A percentile compares a stretch with the other conserved stretches of the same genome.
These are phyloP conservation scores for Blennius ocellaris DNA, from an alignment of 2,113 vertebrate genomes.

Conservation along the genomic window DNA sequence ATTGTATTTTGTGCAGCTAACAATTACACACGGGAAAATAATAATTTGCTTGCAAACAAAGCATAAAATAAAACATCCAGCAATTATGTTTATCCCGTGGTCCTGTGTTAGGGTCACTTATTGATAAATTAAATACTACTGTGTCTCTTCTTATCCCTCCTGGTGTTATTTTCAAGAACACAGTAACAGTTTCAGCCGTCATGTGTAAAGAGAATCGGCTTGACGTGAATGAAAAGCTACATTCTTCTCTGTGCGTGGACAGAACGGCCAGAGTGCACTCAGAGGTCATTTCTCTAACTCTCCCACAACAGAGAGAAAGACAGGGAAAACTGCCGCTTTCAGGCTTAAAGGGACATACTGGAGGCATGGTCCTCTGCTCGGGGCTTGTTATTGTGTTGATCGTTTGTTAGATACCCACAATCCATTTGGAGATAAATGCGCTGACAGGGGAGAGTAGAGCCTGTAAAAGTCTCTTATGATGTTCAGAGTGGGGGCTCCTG, in stretches of 20 bases:
- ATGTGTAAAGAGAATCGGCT: conserved; percentile 4
- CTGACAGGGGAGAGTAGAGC: conserved; percentile 82
- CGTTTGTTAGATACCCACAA: conserved; percentile 85
- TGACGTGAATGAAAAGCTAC: conserved; percentile 31
- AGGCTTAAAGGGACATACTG: conserved; percentile 77
- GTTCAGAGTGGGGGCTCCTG: conserved; percentile 79
- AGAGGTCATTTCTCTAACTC: conserved; percentile 71
- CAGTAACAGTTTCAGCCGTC: not conserved
- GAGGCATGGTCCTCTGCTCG: conserved; percentile 76
- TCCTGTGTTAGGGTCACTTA: no score
- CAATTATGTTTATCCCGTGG: no score
- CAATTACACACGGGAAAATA: not conserved
- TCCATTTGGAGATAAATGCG: conserved; percentile 86
- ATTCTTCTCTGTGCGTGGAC: conserved; percentile 32
- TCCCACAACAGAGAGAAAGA: conserved; percentile 52
- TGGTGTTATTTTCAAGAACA: not conserved
- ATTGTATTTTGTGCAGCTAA: not conserved
- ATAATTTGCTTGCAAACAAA: not conserved
- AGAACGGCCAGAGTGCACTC: conserved; percentile 62
- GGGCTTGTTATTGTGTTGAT: conserved; percentile 83
- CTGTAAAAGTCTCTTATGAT: conserved; percentile 84
- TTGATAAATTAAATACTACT: no score
- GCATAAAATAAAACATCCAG: not conserved
- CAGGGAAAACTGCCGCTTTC: conserved; percentile 67
- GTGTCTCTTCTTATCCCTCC: no score